Conservation (phyloP, 2,113 vertebrate species). For the Eidolon helvum region DNA sequence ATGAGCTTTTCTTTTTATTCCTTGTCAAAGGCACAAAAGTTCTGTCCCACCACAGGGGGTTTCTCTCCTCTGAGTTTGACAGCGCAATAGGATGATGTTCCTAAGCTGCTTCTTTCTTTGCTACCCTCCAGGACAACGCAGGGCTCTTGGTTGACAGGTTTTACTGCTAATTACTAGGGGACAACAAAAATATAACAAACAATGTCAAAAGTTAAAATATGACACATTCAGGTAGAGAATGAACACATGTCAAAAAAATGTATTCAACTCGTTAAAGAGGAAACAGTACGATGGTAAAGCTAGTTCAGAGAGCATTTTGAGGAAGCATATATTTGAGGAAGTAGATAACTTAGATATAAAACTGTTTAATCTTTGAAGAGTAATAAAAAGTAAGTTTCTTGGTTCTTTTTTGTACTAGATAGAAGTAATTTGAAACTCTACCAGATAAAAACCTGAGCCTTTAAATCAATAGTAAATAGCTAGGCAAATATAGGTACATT, state of each 20-base stretch:
- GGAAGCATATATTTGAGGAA: slow-evolving; percentile 32
- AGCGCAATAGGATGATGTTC: not conserved
- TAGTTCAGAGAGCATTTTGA: slow-evolving; percentile 16
- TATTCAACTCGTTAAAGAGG: slow-evolving; percentile 10
- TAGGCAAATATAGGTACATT: not conserved
- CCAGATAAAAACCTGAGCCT: not conserved
- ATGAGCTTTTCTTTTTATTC: not conserved
- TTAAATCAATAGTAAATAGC: not conserved
- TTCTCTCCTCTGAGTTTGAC: not conserved
- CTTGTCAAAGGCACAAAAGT: not conserved
- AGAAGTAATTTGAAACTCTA: not conserved
- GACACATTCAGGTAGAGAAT: slow-evolving; percentile 1
- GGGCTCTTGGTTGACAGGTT: not conserved
- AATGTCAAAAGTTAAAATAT: not conserved
- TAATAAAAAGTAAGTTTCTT: not conserved
- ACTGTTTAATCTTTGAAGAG: not conserved
- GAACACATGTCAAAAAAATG: slow-evolving; percentile 3
- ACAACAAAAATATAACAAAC: not conserved
- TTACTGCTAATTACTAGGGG: not conserved
- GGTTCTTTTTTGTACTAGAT: not conserved
- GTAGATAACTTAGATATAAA: not conserved
- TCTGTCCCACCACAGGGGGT: not conserved
- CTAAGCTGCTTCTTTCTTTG: not conserved
- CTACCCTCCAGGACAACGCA: not conserved
- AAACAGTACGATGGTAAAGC: not conserved